Evolutionary conservation across 2,797 vertebrate genomes (phyloP).

Genomic region (Coilia nasus): DNA sequence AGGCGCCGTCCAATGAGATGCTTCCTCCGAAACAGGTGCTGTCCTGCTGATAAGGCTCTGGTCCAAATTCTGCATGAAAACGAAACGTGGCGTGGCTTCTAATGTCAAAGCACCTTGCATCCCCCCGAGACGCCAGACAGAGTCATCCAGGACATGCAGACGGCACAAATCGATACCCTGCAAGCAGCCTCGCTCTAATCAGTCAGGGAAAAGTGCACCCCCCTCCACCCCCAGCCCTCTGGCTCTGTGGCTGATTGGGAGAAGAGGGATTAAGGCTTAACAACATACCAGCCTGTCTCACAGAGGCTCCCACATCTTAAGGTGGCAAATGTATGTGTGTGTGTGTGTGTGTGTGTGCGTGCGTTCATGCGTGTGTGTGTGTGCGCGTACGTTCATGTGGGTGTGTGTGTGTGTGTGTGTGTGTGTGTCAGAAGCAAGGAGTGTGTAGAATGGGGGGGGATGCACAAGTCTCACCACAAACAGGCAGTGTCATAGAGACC

Average conservation of each 20-base stretch:
- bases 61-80: neutral
- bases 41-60: neutral
- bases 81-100: neutral
- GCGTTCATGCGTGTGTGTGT: neutral
- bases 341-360: neutral
- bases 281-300: neutral
- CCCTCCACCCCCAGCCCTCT: neutral
- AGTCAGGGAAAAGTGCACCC: neutral
- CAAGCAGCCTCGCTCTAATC: neutral
- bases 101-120: neutral
- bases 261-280: neutral
- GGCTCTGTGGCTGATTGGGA: neutral
- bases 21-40: conserved; percentile 5
- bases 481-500: neutral
- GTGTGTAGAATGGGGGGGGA: too few species aligned
- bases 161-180: conserved; percentile 10
- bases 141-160: neutral
- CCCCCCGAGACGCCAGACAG: neutral
- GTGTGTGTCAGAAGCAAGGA: neutral
- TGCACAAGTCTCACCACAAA: neutral
- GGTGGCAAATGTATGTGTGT: neutral
- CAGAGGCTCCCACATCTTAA: neutral
- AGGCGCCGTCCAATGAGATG: neutral
- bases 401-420: conserved; percentile 11
- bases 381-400: neutral